phyloP scores from a whole-genome alignment of 2,113 vertebrate species.

The Centropus unirufus region DNA sequence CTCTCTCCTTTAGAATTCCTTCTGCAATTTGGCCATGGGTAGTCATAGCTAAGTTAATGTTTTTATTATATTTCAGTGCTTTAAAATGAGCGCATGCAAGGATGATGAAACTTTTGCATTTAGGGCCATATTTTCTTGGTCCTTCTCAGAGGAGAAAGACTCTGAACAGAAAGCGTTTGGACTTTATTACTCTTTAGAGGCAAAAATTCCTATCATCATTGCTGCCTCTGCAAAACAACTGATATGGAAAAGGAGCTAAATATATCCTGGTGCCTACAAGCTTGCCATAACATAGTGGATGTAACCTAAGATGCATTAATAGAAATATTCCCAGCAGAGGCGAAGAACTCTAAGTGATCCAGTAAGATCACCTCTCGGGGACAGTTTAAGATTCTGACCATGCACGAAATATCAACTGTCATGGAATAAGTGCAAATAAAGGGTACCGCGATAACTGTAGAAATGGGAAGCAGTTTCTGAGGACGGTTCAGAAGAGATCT shows the following conservation, averaged over 20 bases:
- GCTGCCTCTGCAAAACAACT: not conserved
- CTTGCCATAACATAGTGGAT: not conserved
- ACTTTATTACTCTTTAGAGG: not conserved
- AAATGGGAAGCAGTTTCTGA: not conserved
- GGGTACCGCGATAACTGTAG: not conserved
- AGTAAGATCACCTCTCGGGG: not conserved
- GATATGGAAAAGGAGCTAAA: conserved; percentile 10
- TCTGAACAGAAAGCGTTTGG: not conserved
- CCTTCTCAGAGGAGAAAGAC: not conserved
- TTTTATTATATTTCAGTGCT: not conserved
- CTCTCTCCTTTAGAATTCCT: not conserved
- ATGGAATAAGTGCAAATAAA: not conserved
- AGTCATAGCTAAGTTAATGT: not conserved
- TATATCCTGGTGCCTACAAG: not conserved
- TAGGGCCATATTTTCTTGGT: not conserved
- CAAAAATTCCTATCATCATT: not conserved
- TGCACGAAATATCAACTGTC: not conserved
- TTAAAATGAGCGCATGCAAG: not conserved
- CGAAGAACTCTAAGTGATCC: not conserved
- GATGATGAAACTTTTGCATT: not conserved
- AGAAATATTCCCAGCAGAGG: not conserved
- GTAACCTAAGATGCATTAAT: not conserved
- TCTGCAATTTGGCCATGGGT: accelerated
- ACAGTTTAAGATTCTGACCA: not conserved
- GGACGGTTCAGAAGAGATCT: not conserved